phyloP scores from a whole-genome alignment of 2,888 invertebrate genomes.

The Anaspis maculata region DNA sequence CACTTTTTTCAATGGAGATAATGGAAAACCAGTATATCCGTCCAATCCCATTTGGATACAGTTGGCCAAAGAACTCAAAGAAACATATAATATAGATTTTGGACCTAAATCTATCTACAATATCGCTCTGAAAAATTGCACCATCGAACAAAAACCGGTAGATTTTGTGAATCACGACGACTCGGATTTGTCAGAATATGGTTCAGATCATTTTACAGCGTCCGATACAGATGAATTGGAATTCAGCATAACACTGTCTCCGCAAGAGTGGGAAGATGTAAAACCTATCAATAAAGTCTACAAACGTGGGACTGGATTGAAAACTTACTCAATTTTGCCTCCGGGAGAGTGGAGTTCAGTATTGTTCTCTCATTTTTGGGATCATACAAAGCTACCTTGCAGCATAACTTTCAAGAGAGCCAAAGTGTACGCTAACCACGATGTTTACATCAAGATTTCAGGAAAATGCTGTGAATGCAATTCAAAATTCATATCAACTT shows the following conservation, averaged over 20 bases:
- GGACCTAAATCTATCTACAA: not conserved
- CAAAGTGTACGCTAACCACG: not conserved
- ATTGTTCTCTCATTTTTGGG: conserved; percentile 1
- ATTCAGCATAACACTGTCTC: conserved; percentile 1
- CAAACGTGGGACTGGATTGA: not conserved
- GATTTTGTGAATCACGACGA: too few relatives aligned
- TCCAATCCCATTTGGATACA: not conserved
- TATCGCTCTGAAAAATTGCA: not conserved
- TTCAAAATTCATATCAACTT: not conserved
- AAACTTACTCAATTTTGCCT: not conserved
- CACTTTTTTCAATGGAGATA: conserved; percentile 1
- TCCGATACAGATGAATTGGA: not conserved
- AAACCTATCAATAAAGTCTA: not conserved
- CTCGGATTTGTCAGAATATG: not conserved
- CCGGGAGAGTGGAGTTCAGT: not conserved
- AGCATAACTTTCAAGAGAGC: not conserved
- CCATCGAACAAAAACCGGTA: too few relatives aligned
- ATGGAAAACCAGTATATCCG: not conserved
- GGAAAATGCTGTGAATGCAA: not conserved
- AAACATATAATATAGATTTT: not conserved
- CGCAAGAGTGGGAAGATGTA: not conserved
- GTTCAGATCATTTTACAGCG: not conserved
- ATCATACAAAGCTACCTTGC: conserved; percentile 1
- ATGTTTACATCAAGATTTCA: not conserved
- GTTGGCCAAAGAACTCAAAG: not conserved